These are phyloP conservation scores for Stigmatopora nigra DNA, from an alignment of 2,113 vertebrate genomes.

Conservation along the genomic window DNA sequence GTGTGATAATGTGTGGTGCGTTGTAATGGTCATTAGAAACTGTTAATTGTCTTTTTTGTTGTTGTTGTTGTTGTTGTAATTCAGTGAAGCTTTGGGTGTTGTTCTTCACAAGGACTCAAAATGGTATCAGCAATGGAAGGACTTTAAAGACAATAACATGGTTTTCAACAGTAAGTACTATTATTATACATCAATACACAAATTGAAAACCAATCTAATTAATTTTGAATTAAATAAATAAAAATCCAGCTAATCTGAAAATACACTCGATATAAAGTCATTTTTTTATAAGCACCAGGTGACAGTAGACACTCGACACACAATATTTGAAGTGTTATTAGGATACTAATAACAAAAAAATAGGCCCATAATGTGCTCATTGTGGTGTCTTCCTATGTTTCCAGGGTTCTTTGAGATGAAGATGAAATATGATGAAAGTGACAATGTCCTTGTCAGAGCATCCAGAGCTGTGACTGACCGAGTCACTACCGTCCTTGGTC, in stretches of 20 bases:
- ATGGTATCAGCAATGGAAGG: slow-evolving; percentile 97
- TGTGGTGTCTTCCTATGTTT: neutral
- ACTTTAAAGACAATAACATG: slow-evolving; percentile 93
- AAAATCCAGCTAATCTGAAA: too few species aligned
- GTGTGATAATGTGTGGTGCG: neutral
- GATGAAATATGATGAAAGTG: slow-evolving; percentile 95
- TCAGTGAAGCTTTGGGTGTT: slow-evolving; percentile 83
- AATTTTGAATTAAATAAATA: too few species aligned
- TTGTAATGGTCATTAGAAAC: neutral
- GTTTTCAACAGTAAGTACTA: slow-evolving; percentile 87
- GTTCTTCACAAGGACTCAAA: slow-evolving; percentile 95
- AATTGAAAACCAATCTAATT: too few species aligned
- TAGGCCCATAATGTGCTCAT: neutral
- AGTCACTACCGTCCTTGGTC: slow-evolving; percentile 84
- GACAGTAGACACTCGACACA: slow-evolving; percentile 26
- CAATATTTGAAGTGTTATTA: neutral
- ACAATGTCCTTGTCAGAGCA: slow-evolving; percentile 82
- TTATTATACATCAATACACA: too few species aligned
- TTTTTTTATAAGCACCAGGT: slow-evolving; percentile 38
- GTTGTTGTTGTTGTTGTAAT: slow-evolving; percentile 25
- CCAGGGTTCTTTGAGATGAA: slow-evolving; percentile 97
- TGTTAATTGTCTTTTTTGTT: neutral
- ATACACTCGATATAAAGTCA: neutral
- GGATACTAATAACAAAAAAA: neutral
- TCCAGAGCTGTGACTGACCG: slow-evolving; percentile 85